Evolutionary conservation across 1,140 invertebrate species (phyloP).

Genomic region (Brevipalpus yothersi): DNA sequence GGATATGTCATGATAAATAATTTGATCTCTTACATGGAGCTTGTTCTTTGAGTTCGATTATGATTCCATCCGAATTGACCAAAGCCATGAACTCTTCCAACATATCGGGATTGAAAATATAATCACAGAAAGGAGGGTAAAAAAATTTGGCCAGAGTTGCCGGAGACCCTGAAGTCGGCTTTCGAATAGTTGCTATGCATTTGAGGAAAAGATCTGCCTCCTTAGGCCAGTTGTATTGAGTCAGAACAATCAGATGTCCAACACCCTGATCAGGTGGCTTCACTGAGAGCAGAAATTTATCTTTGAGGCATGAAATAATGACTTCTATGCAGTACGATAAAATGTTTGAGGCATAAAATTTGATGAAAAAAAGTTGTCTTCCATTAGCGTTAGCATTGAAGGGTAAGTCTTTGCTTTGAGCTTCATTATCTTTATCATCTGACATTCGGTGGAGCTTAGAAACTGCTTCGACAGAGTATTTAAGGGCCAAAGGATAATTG

Average conservation of each 20-base stretch:
- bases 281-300: background rate
- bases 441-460: background rate
- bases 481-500: background rate
- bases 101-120: conserved; percentile 30
- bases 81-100: conserved; percentile 18
- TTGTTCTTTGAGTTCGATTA: conserved; percentile 16
- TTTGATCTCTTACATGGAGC: background rate
- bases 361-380: conserved; percentile 1
- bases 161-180: background rate
- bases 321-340: conserved; percentile 3
- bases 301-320: conserved; percentile 2
- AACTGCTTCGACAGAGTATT: background rate
- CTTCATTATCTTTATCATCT: background rate
- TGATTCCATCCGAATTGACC: conserved; percentile 1
- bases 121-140: conserved; percentile 10
- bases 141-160: conserved; percentile 9
- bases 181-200: background rate
- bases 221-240: conserved; percentile 9
- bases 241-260: conserved; percentile 8
- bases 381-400: background rate
- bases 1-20: background rate
- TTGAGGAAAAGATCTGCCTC: conserved; percentile 1
- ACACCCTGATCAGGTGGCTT: conserved; percentile 1
- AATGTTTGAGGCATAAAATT: background rate
- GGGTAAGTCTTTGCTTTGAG: background rate